Base-by-base conservation (phyloP, 2,113 vertebrate species). In the Melozone crissalis region DNA sequence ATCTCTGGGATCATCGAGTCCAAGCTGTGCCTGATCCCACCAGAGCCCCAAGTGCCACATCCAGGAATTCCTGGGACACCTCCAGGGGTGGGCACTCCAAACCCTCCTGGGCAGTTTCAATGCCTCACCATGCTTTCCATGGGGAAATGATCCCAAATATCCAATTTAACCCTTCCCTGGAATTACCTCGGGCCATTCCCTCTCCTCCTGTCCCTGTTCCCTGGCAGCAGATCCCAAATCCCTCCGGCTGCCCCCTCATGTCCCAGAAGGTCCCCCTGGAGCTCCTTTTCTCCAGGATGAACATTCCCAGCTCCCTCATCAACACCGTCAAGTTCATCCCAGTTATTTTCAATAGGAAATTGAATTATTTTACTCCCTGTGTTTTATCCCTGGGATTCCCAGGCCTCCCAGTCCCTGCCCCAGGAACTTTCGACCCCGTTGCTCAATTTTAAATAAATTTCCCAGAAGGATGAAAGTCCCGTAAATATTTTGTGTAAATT, bases 391-490 rank as follows among this genome's bases (percentile, higher is more conserved):
- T 43, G 35, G 33, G 4, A 23, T 51, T 47, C 15, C 46, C 47
- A 31, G 28, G 9, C n/a, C 28, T 71, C 44, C 35, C 73, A 31
- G 20, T 41, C 49, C 26, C 63, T 20, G 19, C 10, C 23, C 28
- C 37, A 8, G 41, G 58, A 44, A 82, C 55, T 82, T 92, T 66
- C 2, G 18, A 69, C 63, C 89, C 30, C 10, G 5, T 74, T 84
- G 65, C 83, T 85, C 89, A 82, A 61, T 85, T 82, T 71, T 22
- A 85, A 82, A 85, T 74, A 41, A 75, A 87, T 85, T 43, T 35
- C 71, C 33, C 44, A 58, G n/a, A 28, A 6, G 15, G 54, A 46
- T 33, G 23, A 33, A 90, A 84, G 30, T 57, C 74, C 23, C 6
- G 33, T 47, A 31, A 87, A 87, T 73, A 61, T 65, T 59, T 72